Conservation (phyloP, 2,888 invertebrate species). For the Cosmopolites sordidus region DNA sequence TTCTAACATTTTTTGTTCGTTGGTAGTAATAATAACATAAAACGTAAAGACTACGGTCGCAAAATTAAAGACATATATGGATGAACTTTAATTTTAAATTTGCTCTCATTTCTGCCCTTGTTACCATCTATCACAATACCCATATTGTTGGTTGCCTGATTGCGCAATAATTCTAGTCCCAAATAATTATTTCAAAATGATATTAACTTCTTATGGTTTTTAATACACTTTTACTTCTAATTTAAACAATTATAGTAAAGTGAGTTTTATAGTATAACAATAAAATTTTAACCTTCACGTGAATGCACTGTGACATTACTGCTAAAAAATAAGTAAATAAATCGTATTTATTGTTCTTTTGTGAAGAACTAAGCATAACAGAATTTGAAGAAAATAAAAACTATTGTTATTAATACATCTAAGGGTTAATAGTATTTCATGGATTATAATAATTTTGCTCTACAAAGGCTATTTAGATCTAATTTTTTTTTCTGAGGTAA, state of each 20-base stretch:
- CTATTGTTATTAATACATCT: conserved; percentile 49
- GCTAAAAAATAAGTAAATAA: conserved; percentile 28
- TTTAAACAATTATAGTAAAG: neutral
- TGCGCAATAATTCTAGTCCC: no score
- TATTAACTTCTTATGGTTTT: neutral
- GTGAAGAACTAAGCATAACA: conserved; percentile 37
- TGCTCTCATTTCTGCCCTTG: no score
- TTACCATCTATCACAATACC: no score
- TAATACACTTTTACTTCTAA: neutral
- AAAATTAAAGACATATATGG: no score
- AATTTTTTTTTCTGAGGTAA: conserved; percentile 14
- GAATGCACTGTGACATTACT: conserved; percentile 42
- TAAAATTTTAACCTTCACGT: conserved; percentile 18
- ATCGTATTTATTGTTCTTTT: conserved; percentile 34
- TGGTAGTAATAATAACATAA: no score
- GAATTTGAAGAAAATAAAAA: conserved; percentile 37
- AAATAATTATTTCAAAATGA: no score
- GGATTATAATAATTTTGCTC: conserved; percentile 51
- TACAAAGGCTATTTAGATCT: conserved; percentile 14
- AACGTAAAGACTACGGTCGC: no score
- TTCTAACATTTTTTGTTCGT: no score
- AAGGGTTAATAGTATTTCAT: conserved; percentile 51
- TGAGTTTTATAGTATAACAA: neutral
- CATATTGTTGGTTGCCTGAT: no score
- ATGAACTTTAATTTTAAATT: no score